A percentile compares a stretch with the other conserved stretches of the same genome.
phyloP scores from a whole-genome alignment of 2,888 invertebrate genomes.

The Trimorus sp. region DNA sequence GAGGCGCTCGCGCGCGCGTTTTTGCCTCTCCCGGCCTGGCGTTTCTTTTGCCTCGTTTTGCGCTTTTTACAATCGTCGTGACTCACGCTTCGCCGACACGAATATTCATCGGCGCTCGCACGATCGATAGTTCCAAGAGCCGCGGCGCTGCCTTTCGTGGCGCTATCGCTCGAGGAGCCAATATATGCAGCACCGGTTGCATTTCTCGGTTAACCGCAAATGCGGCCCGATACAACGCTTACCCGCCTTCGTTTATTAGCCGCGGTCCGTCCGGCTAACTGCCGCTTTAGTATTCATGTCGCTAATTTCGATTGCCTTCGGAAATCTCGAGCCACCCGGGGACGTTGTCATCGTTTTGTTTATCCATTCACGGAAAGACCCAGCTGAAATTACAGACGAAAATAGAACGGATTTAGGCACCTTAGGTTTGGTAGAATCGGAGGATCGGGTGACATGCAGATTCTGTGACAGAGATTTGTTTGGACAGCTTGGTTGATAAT shows the following conservation, averaged over 20 bases:
- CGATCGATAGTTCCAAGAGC: conserved; percentile 68
- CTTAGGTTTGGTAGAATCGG: too few species aligned
- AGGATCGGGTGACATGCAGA: too few species aligned
- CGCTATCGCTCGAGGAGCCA: conserved; percentile 56
- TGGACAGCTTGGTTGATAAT: too few species aligned
- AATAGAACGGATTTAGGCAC: too few species aligned
- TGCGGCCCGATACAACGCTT: conserved; percentile 49
- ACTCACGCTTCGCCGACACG: conserved; percentile 64
- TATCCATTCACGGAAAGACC: background rate
- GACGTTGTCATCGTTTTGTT: background rate
- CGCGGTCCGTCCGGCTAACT: conserved; percentile 41
- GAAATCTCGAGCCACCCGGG: conserved; percentile 15
- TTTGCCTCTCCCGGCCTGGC: conserved; percentile 28
- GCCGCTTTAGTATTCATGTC: conserved; percentile 39
- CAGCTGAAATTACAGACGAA: background rate
- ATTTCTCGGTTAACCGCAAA: conserved; percentile 55
- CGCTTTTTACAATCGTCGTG: conserved; percentile 63
- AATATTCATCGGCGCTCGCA: conserved; percentile 68
- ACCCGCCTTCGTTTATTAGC: conserved; percentile 55
- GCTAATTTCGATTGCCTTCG: conserved; percentile 43
- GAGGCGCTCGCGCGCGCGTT: conserved; percentile 12
- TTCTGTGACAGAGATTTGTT: too few species aligned
- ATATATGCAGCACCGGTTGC: conserved; percentile 59
- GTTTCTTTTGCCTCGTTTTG: conserved; percentile 36
- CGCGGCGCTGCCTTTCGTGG: conserved; percentile 52